Evolutionary conservation across 2,797 vertebrate species (phyloP).

Genomic region (Delichon dasypus): DNA sequence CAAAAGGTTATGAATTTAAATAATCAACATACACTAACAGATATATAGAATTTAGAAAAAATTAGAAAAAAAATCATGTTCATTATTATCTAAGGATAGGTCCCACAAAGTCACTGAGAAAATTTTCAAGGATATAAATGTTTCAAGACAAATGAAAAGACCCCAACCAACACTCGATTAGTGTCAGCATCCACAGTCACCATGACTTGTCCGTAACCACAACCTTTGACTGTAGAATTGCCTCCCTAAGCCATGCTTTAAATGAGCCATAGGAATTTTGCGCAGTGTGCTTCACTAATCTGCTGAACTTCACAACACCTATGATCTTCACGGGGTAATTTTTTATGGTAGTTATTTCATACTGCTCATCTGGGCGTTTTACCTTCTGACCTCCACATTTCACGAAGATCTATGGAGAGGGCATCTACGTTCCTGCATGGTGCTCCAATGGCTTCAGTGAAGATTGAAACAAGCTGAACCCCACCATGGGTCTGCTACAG

Average conservation of each 20-base stretch:
- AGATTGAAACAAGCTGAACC: background rate
- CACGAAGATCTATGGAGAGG: background rate
- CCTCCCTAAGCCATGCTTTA: background rate
- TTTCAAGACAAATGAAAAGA: background rate
- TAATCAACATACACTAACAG: background rate
- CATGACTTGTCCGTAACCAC: background rate
- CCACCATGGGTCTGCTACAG: background rate
- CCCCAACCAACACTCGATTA: rapidly evolving
- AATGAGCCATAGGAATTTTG: background rate
- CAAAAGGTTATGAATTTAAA: background rate
- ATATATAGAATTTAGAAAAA: background rate
- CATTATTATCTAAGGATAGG: background rate
- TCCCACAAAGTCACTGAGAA: background rate
- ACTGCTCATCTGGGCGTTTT: background rate
- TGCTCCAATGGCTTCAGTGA: background rate
- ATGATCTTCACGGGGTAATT: background rate
- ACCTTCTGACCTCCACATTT: background rate
- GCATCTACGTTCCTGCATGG: rapidly evolving
- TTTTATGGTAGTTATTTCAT: background rate
- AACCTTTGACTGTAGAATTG: rapidly evolving
- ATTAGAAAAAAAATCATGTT: background rate
- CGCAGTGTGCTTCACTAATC: background rate
- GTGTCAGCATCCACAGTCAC: background rate
- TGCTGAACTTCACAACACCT: background rate
- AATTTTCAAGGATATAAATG: background rate